These are phyloP conservation scores for Cavia porcellus DNA, from an alignment of 2,113 vertebrate species.

Conservation along the genomic window DNA sequence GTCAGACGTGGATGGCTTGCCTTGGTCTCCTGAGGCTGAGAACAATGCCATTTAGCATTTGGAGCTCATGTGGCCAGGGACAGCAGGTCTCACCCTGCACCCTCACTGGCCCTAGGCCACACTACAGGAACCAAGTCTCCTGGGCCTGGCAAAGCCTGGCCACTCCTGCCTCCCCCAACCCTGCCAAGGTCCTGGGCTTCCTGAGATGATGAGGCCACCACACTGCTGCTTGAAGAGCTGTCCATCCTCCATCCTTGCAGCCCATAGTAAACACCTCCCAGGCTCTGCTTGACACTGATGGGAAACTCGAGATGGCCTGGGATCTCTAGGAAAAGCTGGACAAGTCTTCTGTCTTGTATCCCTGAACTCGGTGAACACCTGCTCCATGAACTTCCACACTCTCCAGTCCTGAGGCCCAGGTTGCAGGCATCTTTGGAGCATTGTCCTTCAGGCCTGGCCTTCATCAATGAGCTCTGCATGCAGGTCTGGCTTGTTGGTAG, in stretches of 20 bases:
- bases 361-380: not conserved
- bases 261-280: too few relatives aligned
- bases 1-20: too few relatives aligned
- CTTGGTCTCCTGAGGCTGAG: not conserved
- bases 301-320: not conserved
- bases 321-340: not conserved
- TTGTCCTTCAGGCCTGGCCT: not conserved
- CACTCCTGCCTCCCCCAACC: not conserved
- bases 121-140: too few relatives aligned
- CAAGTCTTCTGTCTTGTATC: not conserved
- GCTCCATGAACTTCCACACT: not conserved
- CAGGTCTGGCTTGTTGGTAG: not conserved
- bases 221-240: too few relatives aligned
- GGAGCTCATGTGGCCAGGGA: too few relatives aligned
- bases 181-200: not conserved
- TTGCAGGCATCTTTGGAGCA: not conserved
- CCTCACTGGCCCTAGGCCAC: not conserved
- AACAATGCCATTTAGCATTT: rapidly evolving
- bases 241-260: not conserved
- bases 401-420: not conserved
- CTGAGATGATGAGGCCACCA: too few relatives aligned
- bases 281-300: not conserved
- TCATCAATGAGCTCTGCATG: rapidly evolving
- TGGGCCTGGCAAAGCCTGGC: not conserved
- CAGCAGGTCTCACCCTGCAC: not conserved